These are phyloP conservation scores for Phaedon cochleariae DNA, from an alignment of 2,888 invertebrate genomes.

Conservation along the genomic window DNA sequence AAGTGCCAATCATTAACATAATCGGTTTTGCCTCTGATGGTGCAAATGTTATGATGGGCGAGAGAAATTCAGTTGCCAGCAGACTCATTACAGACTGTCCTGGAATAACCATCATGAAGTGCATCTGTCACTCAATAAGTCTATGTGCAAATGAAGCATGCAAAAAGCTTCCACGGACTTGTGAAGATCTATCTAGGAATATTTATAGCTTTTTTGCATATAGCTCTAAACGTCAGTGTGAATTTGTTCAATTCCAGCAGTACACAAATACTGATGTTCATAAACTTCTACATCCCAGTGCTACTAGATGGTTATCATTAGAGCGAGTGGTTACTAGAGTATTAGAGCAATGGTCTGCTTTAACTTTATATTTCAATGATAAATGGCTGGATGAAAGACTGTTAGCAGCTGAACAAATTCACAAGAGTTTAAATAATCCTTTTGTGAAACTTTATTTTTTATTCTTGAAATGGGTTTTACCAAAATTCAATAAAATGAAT, in stretches of 20 bases:
- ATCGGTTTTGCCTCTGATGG: constrained; percentile 56
- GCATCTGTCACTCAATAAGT: constrained; percentile 54
- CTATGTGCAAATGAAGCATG: constrained; percentile 52
- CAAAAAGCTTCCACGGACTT: constrained; percentile 48
- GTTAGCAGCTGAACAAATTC: not conserved
- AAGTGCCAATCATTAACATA: constrained; percentile 49
- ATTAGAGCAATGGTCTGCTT: constrained; percentile 9
- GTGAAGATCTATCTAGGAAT: constrained; percentile 50
- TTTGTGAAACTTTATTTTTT: constrained; percentile 15
- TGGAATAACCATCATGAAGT: constrained; percentile 50
- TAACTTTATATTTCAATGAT: not conserved
- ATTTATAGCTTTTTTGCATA: constrained; percentile 47
- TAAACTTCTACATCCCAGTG: constrained; percentile 31
- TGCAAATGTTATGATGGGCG: constrained; percentile 53
- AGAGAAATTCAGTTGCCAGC: constrained; percentile 49
- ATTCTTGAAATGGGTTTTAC: constrained; percentile 14
- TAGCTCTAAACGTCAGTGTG: constrained; percentile 34
- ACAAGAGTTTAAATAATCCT: constrained; percentile 5
- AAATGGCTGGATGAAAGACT: not conserved
- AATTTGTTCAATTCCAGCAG: constrained; percentile 33
- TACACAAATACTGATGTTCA: constrained; percentile 34
- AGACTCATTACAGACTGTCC: constrained; percentile 47
- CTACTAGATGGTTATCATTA: constrained; percentile 41
- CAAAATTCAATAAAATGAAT: constrained; percentile 13
- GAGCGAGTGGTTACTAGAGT: constrained; percentile 1